Evolutionary conservation across 2,888 invertebrate species (phyloP).

Genomic region (Macaria liturata): DNA sequence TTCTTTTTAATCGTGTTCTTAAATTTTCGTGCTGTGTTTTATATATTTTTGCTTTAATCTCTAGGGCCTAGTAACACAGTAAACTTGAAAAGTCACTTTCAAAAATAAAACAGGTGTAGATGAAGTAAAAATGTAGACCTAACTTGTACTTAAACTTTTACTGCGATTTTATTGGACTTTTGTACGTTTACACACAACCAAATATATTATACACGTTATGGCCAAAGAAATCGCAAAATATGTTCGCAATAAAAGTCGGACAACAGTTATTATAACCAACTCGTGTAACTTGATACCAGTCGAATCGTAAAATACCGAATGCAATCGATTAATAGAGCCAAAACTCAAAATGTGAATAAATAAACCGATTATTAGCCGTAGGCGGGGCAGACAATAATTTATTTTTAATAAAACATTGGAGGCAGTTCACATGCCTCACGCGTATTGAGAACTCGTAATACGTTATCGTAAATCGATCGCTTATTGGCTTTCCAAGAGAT

Average conservation of each 20-base stretch:
- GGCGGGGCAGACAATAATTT: conserved; percentile 42
- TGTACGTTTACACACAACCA: too few species aligned
- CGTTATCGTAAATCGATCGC: conserved; percentile 53
- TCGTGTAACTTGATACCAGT: conserved; percentile 22
- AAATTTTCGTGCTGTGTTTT: too few species aligned
- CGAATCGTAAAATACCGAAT: conserved; percentile 28
- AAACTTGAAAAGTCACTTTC: too few species aligned
- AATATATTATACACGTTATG: neutral
- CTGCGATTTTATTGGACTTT: neutral
- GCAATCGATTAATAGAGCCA: conserved; percentile 36
- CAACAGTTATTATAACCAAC: conserved; percentile 3
- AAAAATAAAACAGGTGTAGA: too few species aligned
- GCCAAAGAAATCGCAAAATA: conserved; percentile 8
- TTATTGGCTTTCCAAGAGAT: conserved; percentile 53
- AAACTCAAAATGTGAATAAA: conserved; percentile 25
- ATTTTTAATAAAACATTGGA: conserved; percentile 50
- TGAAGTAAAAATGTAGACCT: too few species aligned
- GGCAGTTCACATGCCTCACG: conserved; percentile 35
- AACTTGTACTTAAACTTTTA: neutral
- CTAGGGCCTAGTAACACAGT: too few species aligned
- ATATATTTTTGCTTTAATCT: too few species aligned
- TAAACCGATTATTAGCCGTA: conserved; percentile 39
- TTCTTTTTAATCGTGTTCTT: too few species aligned
- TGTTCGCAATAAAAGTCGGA: conserved; percentile 3
- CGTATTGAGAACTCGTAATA: conserved; percentile 49